Conservation (phyloP, 2,113 vertebrate species). For the Australoheros scitulus region DNA sequence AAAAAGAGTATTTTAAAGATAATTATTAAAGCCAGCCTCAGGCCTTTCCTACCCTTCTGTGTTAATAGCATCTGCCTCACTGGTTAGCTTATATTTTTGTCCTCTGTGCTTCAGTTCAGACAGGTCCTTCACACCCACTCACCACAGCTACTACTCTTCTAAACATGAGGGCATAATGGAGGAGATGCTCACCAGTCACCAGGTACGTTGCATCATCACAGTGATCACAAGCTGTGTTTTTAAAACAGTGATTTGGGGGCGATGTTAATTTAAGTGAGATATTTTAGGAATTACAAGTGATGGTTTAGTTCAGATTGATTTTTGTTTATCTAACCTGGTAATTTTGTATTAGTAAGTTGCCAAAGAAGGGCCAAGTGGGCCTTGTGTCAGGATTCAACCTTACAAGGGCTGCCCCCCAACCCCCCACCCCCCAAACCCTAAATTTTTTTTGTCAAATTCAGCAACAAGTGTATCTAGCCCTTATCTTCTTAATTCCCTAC, state of each 20-base stretch:
- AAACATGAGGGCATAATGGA: slow-evolving; percentile 90
- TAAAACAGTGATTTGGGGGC: neutral
- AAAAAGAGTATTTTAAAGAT: neutral
- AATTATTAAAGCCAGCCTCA: neutral
- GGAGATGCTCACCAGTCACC: slow-evolving; percentile 87
- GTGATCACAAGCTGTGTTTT: neutral
- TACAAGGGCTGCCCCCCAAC: too few relatives aligned
- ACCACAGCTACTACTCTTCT: slow-evolving; percentile 86
- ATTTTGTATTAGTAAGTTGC: too few relatives aligned
- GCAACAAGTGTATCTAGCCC: neutral
- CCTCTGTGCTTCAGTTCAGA: slow-evolving; percentile 84
- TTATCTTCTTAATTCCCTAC: too few relatives aligned
- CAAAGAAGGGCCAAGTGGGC: too few relatives aligned
- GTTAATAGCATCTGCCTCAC: neutral
- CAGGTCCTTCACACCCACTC: slow-evolving; percentile 93
- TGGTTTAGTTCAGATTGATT: neutral
- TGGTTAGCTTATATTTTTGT: slow-evolving; percentile 31
- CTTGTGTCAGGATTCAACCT: too few relatives aligned
- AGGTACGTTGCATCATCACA: slow-evolving; percentile 76
- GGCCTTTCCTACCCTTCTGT: neutral
- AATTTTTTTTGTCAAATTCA: neutral
- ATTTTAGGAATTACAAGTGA: neutral
- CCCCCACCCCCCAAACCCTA: too few relatives aligned
- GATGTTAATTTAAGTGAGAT: neutral
- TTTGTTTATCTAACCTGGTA: neutral